Conservation (phyloP, 2,888 invertebrate genomes). For the Pyrgus malvae region DNA sequence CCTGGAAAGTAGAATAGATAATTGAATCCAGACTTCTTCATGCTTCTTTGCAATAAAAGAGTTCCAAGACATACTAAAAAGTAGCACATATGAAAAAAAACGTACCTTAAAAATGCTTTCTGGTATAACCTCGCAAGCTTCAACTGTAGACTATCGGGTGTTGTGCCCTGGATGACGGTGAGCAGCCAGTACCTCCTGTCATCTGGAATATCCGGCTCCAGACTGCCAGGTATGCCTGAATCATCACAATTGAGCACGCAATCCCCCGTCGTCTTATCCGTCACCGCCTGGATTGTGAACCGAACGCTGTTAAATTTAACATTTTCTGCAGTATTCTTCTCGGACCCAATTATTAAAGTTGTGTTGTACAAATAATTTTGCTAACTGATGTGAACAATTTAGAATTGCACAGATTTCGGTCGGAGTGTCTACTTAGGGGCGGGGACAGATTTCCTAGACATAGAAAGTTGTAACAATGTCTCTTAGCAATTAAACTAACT, state of each 20-base stretch:
- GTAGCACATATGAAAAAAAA: background rate
- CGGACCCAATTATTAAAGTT: background rate
- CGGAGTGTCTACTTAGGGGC: no score
- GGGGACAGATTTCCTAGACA: no score
- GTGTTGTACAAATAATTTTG: no score
- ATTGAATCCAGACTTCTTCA: no score
- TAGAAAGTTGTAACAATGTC: no score
- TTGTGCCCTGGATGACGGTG: slow-evolving; percentile 85
- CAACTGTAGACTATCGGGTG: slow-evolving; percentile 86
- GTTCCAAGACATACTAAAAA: background rate
- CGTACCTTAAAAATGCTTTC: slow-evolving; percentile 89
- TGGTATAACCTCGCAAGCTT: slow-evolving; percentile 89
- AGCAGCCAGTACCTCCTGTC: slow-evolving; percentile 91
- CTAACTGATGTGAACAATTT: no score
- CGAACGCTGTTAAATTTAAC: slow-evolving; percentile 28
- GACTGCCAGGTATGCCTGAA: slow-evolving; percentile 65
- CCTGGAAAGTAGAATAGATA: slow-evolving; percentile 59
- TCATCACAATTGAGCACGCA: slow-evolving; percentile 79
- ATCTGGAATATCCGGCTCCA: slow-evolving; percentile 80
- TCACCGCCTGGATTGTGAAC: slow-evolving; percentile 61
- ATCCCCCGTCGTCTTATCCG: slow-evolving; percentile 72
- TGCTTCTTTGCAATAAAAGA: no score
- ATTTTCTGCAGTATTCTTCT: slow-evolving; percentile 19
- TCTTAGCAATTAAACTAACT: no score
- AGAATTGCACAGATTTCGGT: no score